These are phyloP conservation scores for Zonotrichia leucophrys DNA, from an alignment of 2,113 vertebrate species.

Conservation along the genomic window DNA sequence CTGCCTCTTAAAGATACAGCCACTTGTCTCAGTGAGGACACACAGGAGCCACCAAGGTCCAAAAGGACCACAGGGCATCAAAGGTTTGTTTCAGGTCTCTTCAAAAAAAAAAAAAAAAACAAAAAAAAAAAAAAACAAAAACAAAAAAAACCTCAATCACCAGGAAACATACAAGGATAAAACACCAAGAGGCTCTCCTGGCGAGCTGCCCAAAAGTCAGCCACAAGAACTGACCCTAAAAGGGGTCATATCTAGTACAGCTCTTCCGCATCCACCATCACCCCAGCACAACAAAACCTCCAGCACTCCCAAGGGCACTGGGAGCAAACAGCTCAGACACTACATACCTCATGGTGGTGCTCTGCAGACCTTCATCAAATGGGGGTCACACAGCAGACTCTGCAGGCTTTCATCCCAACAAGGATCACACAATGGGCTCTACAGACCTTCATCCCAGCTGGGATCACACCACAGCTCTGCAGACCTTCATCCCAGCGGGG, in stretches of 20 bases:
- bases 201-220: fast-evolving
- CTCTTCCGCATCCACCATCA: fast-evolving
- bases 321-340: fast-evolving
- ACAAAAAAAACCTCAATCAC: neutral
- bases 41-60: neutral
- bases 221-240: neutral
- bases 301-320: fast-evolving
- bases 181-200: neutral
- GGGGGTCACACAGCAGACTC: neutral
- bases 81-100: neutral
- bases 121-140: neutral
- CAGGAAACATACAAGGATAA: neutral
- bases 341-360: neutral
- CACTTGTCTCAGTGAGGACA: neutral
- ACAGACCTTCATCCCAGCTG: neutral
- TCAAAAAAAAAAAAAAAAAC: neutral
- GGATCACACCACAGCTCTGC: neutral
- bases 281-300: neutral
- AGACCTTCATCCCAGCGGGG: neutral
- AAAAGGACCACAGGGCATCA: neutral
- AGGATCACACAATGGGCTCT: fast-evolving
- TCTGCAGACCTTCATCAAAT: neutral
- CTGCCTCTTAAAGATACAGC: neutral
- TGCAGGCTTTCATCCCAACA: neutral
- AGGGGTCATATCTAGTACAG: too few species aligned